Evolutionary conservation across 2,888 invertebrate species (phyloP).

Genomic region (Himalopsyche japonica): DNA sequence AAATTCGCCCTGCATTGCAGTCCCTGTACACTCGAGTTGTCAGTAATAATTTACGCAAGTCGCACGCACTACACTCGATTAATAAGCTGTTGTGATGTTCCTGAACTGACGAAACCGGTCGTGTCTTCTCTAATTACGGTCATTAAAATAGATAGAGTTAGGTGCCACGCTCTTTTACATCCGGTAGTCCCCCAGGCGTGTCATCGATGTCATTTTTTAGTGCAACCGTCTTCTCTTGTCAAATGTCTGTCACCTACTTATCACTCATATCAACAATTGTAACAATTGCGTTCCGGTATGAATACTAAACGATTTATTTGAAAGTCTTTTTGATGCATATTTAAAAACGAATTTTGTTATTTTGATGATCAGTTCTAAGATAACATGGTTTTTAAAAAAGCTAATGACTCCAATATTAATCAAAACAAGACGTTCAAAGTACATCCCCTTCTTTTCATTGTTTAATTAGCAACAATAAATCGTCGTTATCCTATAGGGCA

Average conservation of each 20-base stretch:
- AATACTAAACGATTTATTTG: too few relatives aligned
- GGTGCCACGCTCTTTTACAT: background rate
- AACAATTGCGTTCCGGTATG: too few relatives aligned
- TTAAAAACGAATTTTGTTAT: too few relatives aligned
- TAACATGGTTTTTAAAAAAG: too few relatives aligned
- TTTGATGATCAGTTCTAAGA: too few relatives aligned
- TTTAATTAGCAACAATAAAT: too few relatives aligned
- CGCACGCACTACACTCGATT: background rate
- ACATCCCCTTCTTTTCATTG: too few relatives aligned
- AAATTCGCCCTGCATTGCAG: too few relatives aligned
- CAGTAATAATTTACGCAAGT: background rate
- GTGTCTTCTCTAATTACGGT: slow-evolving; percentile 7
- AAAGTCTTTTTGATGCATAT: too few relatives aligned
- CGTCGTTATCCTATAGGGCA: too few relatives aligned
- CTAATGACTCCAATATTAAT: too few relatives aligned
- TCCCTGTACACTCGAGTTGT: background rate
- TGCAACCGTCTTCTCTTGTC: background rate
- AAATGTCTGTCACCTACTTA: background rate
- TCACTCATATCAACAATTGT: background rate
- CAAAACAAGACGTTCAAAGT: too few relatives aligned
- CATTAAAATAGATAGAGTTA: slow-evolving; percentile 9
- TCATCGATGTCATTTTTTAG: background rate
- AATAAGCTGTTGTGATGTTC: background rate
- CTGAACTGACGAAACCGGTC: slow-evolving; percentile 1
- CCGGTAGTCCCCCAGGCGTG: background rate